phyloP scores from a whole-genome alignment of 2,888 invertebrate species.

The Mythimna lalbum region DNA sequence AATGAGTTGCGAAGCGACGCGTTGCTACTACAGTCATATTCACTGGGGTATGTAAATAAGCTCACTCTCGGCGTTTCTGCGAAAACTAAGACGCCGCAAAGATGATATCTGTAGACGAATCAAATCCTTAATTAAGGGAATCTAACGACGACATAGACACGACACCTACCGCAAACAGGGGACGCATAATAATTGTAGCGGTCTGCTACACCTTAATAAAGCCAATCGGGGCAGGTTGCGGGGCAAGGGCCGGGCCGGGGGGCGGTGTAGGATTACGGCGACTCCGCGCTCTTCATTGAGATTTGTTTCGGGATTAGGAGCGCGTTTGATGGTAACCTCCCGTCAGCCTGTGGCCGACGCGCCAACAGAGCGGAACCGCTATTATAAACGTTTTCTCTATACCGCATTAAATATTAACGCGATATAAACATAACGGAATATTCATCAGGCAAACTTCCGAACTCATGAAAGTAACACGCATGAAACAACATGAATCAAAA shows the following conservation, averaged over 20 bases:
- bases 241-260: constrained; percentile 69
- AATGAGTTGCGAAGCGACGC: constrained; percentile 25
- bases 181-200: constrained; percentile 91
- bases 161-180: constrained; percentile 89
- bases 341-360: constrained; percentile 75
- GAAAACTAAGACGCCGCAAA: constrained; percentile 72
- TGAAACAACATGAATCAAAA: constrained; percentile 77
- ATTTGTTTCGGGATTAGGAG: constrained; percentile 90
- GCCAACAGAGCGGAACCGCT: constrained; percentile 75
- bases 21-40: background rate
- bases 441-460: constrained; percentile 79
- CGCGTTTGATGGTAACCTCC: constrained; percentile 86
- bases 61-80: constrained; percentile 53
- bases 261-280: constrained; percentile 83
- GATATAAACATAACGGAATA: constrained; percentile 81
- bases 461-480: constrained; percentile 79
- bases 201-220: constrained; percentile 91
- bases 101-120: constrained; percentile 83
- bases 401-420: constrained; percentile 77
- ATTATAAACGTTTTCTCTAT: constrained; percentile 76
- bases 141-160: constrained; percentile 86
- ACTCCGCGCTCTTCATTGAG: constrained; percentile 90
- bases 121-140: constrained; percentile 89
- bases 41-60: constrained; percentile 55
- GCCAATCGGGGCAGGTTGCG: constrained; percentile 85